Conservation (phyloP, 2,888 invertebrate genomes). For the Tanytarsus gracilentus region DNA sequence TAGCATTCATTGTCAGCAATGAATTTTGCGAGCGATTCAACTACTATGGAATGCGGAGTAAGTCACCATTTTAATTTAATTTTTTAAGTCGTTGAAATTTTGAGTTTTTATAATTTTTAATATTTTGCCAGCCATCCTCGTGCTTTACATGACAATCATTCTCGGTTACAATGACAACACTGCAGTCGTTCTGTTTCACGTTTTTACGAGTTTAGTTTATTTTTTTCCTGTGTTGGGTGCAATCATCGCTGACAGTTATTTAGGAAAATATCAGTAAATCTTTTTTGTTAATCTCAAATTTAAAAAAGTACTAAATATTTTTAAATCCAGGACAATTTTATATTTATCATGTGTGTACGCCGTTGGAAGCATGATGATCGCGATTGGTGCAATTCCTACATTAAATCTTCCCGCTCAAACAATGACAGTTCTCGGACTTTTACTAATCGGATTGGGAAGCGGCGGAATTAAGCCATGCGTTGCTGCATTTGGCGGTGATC, state of each 20-base stretch:
- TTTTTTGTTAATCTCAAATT: neutral
- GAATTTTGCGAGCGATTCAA: constrained; percentile 90
- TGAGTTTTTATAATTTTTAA: constrained; percentile 29
- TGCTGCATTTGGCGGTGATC: constrained; percentile 89
- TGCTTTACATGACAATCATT: constrained; percentile 75
- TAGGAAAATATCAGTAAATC: constrained; percentile 66
- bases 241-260: constrained; percentile 83
- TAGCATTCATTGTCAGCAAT: constrained; percentile 83
- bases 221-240: constrained; percentile 86
- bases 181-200: constrained; percentile 81
- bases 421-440: constrained; percentile 56
- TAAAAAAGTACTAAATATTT: neutral
- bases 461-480: constrained; percentile 97
- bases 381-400: constrained; percentile 50
- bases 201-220: constrained; percentile 82
- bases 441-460: constrained; percentile 78
- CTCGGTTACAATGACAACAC: constrained; percentile 61
- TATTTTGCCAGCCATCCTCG: constrained; percentile 71
- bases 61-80: too few relatives aligned
- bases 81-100: neutral
- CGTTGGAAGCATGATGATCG: constrained; percentile 55
- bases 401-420: constrained; percentile 48
- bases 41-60: constrained; percentile 29
- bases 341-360: constrained; percentile 65
- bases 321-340: constrained; percentile 46